Conservation (phyloP, 2,797 vertebrate genomes). For the Philypnodon macrostomus region DNA sequence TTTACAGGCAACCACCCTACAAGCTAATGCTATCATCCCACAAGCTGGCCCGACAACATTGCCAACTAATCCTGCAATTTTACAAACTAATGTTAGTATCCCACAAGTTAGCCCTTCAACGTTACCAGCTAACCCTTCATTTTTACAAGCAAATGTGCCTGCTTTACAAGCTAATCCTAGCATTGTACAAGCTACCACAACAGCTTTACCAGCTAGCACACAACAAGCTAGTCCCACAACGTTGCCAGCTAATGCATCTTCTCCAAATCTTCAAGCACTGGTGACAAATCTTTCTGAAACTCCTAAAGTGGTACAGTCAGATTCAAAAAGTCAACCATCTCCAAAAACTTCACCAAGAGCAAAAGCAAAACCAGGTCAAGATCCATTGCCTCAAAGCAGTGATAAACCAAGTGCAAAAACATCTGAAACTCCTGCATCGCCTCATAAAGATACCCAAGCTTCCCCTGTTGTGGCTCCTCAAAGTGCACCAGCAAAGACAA, state of each 20-base stretch:
- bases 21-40: slow-evolving; percentile 5
- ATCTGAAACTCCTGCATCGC: slow-evolving; percentile 10
- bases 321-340: slow-evolving; percentile 17
- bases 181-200: too few species aligned
- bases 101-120: not conserved
- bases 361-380: slow-evolving; percentile 16
- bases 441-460: slow-evolving; percentile 14
- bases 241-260: slow-evolving; percentile 1
- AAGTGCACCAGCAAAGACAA: slow-evolving; percentile 10
- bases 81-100: not conserved
- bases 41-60: not conserved
- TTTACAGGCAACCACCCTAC: too few species aligned
- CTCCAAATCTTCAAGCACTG: slow-evolving; percentile 7
- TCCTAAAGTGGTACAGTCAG: slow-evolving; percentile 4
- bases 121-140: not conserved
- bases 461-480: slow-evolving; percentile 3
- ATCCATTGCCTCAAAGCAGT: slow-evolving; percentile 11
- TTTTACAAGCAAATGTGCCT: not conserved
- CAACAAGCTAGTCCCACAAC: slow-evolving; percentile 1
- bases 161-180: slow-evolving; percentile 15
- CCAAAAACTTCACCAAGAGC: slow-evolving; percentile 11
- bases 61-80: not conserved
- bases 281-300: slow-evolving; percentile 2
- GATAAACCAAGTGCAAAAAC: not conserved
- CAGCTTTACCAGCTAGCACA: not conserved